Base-by-base conservation (phyloP, 2,113 vertebrate genomes). In the Gallinago undulata region DNA sequence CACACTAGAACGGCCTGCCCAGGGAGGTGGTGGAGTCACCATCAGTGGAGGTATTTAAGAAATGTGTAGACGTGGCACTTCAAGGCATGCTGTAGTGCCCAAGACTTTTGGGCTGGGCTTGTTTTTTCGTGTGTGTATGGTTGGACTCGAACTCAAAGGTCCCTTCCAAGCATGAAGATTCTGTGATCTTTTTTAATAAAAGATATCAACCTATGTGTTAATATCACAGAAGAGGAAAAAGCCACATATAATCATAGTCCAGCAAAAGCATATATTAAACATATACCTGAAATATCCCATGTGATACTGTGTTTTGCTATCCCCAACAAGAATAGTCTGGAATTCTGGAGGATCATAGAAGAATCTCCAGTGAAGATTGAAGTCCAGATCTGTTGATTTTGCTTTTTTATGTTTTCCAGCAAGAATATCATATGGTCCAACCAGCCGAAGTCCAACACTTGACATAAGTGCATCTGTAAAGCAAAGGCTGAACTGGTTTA, bases 261-360 rank as follows among this genome's bases (percentile, higher is more conserved):
- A 88, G 33, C 17, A 94, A 63, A n/a, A 68, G n/a, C 6, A n/a
- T 6, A 35, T 31, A 69, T 62, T 53, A 73, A 79, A 85, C 24
- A 13, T 48, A 66, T 98, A 99, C 99, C 99, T 99, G 98, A 98
- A 99, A 97, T 99, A 99, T n/a, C 99, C 99, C 96, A 99, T 98
- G 96, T 99, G 99, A 96, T 98, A 98, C 43, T 99, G 98, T 76
- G 97, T 99, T 96, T 98, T 98, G 75, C 94, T 95, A 74, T 98
- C 98, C 24, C 98, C 99, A 31, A 92, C 93, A 83, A 99, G 97
- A 82, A 99, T 97, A 37, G 99, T 99, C 97, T 99, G 99, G 92
- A 99, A 99, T 97, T 99, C 99, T 21, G 99, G 99, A 11, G 99
- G 99, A 96, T 99, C 99, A 75, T 99, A 99, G 91, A 99, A 99